phyloP scores from a whole-genome alignment of 2,888 invertebrate species.

The Eucera pruinosa region DNA sequence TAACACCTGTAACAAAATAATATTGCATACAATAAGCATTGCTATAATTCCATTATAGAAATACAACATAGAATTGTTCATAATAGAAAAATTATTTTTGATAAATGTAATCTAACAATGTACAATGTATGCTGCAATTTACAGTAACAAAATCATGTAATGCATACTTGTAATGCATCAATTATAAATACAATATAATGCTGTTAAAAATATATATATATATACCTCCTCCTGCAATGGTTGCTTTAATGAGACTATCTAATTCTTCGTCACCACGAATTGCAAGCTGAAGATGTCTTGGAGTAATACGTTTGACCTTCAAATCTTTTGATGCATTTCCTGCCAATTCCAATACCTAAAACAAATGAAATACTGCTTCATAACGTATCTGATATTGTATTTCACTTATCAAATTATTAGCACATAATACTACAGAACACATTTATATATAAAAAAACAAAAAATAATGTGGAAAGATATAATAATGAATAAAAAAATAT shows the following conservation, averaged over 20 bases:
- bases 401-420: background rate
- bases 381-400: background rate
- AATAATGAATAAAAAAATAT: background rate
- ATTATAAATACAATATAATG: slow-evolving; percentile 77
- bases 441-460: background rate
- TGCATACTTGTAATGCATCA: background rate
- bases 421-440: background rate
- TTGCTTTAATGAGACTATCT: slow-evolving; percentile 99
- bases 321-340: slow-evolving; percentile 99
- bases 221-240: slow-evolving; percentile 99
- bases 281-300: slow-evolving; percentile 99
- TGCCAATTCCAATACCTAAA: slow-evolving; percentile 98
- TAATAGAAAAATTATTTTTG: background rate
- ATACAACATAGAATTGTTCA: background rate
- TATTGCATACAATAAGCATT: background rate
- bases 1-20: slow-evolving; percentile 90
- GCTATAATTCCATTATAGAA: background rate
- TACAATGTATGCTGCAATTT: too few relatives aligned
- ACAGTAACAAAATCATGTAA: background rate
- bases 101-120: too few relatives aligned
- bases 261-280: slow-evolving; percentile 99
- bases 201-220: slow-evolving; percentile 9
- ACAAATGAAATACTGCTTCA: slow-evolving; percentile 44
- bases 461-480: background rate
- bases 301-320: slow-evolving; percentile 99